phyloP scores from a whole-genome alignment of 2,113 vertebrate species.

The Pollimyrus isidori region DNA sequence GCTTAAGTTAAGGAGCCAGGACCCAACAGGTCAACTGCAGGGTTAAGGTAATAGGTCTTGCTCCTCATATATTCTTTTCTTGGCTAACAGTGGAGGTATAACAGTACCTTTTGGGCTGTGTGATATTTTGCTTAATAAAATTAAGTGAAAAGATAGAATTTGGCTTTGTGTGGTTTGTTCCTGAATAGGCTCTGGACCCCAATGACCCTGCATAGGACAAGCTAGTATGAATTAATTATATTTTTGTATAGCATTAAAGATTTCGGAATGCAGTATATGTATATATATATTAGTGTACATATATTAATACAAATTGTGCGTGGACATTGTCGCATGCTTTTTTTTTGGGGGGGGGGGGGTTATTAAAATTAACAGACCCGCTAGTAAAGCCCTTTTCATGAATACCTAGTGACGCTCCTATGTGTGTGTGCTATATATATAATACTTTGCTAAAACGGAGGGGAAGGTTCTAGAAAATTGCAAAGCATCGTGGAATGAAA shows the following conservation, averaged over 20 bases:
- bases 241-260: neutral
- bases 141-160: neutral
- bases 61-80: neutral
- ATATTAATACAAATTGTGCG: neutral
- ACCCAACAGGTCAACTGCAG: neutral
- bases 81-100: neutral
- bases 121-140: neutral
- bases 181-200: neutral
- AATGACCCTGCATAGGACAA: neutral
- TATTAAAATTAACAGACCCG: neutral
- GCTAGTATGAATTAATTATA: neutral
- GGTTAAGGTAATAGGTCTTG: neutral
- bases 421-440: neutral
- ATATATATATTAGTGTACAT: neutral
- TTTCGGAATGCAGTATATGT: neutral
- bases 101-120: neutral
- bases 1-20: no score
- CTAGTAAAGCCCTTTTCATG: neutral
- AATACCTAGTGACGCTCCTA: neutral
- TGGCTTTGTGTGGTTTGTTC: neutral
- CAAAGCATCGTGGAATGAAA: neutral
- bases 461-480: neutral
- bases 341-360: neutral
- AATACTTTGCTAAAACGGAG: neutral
- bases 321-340: neutral